A percentile compares a stretch with the other conserved stretches of the same genome.
Conservation (phyloP, 2,888 invertebrate genomes). For the Hirtodrosophila cameraria region DNA sequence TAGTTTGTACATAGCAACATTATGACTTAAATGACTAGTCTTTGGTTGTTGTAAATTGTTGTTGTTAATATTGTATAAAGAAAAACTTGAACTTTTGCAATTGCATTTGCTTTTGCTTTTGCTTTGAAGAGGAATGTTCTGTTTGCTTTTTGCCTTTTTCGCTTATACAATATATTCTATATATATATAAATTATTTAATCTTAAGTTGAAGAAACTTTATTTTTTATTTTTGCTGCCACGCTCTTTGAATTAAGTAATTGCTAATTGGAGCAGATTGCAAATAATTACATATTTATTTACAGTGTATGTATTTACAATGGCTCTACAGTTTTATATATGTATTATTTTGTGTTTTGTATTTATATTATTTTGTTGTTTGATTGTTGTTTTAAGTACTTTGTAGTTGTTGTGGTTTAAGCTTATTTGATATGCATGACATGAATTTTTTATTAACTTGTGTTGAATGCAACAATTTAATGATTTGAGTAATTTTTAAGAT, state of each 20-base stretch:
- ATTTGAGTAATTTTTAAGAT: conserved; percentile 31
- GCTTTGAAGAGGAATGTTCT: conserved; percentile 66
- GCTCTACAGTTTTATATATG: conserved; percentile 45
- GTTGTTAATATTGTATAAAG: conserved; percentile 37
- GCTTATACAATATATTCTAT: conserved; percentile 26
- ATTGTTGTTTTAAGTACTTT: conserved; percentile 41
- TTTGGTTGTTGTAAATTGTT: conserved; percentile 76
- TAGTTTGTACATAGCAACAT: conserved; percentile 76
- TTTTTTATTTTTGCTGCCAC: conserved; percentile 20
- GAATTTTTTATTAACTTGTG: conserved; percentile 48
- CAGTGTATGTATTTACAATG: conserved; percentile 71
- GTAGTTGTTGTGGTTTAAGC: conserved; percentile 25
- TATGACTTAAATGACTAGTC: conserved; percentile 80
- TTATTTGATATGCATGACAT: conserved; percentile 73
- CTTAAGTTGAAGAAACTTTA: conserved; percentile 34
- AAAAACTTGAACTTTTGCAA: conserved; percentile 71
- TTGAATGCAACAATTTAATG: conserved; percentile 41
- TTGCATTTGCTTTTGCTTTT: too few relatives aligned
- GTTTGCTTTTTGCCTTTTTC: conserved; percentile 33
- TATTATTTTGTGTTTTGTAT: conserved; percentile 26
- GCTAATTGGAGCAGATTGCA: conserved; percentile 68
- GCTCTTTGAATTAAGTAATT: conserved; percentile 51
- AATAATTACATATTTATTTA: conserved; percentile 58
- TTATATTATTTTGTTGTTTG: conserved; percentile 22
- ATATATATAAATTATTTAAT: conserved; percentile 15